Percentiles rank a stretch among this genome's conserved stretches.
Conservation (phyloP, 2,888 invertebrate genomes). For the Oscheius sp. region DNA sequence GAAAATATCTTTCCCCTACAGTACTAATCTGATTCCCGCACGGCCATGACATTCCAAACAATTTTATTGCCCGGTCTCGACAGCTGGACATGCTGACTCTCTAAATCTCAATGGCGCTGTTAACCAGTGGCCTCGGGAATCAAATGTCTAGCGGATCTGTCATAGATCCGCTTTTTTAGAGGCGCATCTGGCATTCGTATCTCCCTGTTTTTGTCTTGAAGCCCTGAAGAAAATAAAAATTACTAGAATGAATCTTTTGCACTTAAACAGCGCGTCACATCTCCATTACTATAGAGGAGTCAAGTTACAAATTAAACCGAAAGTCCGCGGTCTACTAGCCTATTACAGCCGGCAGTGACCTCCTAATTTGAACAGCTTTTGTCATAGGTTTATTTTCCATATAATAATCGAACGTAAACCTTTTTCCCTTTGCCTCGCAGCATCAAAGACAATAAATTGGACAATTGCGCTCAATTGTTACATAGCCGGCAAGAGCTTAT, state of each 20-base stretch:
- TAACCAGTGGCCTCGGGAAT: background rate
- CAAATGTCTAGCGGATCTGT: background rate
- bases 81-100: constrained; percentile 13
- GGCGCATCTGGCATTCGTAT: no score
- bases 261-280: background rate
- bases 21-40: constrained; percentile 26
- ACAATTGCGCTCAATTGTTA: background rate
- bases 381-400: background rate
- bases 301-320: constrained; percentile 15
- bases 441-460: background rate
- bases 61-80: constrained; percentile 12
- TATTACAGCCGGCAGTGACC: background rate
- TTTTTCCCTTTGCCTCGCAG: background rate
- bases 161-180: background rate
- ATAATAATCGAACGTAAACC: background rate
- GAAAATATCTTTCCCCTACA: constrained; percentile 6
- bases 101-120: constrained; percentile 1
- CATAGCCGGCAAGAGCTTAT: constrained; percentile 11
- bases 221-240: no score
- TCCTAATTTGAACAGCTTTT: constrained; percentile 1
- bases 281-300: background rate
- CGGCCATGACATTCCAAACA: constrained; percentile 18
- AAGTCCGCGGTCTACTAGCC: constrained; percentile 2
- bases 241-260: background rate
- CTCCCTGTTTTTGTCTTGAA: no score